Conservation (phyloP, 2,113 vertebrate species). For the Orcinus orca region DNA sequence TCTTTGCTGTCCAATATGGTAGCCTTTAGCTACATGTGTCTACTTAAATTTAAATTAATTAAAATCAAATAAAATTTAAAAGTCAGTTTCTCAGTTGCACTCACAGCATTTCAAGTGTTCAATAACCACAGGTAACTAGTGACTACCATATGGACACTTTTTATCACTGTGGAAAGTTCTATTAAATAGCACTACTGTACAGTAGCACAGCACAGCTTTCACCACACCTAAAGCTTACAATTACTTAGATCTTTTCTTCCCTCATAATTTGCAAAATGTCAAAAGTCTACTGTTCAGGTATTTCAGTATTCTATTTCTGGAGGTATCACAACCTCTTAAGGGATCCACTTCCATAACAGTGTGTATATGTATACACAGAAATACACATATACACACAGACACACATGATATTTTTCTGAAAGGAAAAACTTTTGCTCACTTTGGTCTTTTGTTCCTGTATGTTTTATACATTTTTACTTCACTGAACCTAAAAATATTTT, state of each 20-base stretch:
- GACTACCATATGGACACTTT: not conserved
- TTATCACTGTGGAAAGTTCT: not conserved
- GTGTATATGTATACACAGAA: not conserved
- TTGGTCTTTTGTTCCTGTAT: not conserved
- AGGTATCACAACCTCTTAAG: not conserved
- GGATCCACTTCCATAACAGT: not conserved
- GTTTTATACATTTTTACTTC: not conserved
- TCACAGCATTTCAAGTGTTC: not conserved
- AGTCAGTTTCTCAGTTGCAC: not conserved
- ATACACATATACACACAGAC: not conserved
- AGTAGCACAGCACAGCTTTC: not conserved
- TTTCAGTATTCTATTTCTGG: not conserved
- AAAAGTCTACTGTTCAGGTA: not conserved
- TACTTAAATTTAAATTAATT: conserved; percentile 9
- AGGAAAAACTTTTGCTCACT: not conserved
- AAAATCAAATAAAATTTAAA: not conserved
- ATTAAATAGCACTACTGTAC: not conserved
- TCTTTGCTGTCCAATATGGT: not conserved
- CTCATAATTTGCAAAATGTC: not conserved
- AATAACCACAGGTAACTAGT: not conserved
- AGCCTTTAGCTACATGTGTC: not conserved
- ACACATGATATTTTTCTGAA: not conserved
- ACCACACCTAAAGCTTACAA: not conserved
- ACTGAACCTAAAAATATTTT: not conserved
- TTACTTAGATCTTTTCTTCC: not conserved